Evolutionary conservation across 2,888 invertebrate species (phyloP).

Genomic region (Oscheius myriophilus): DNA sequence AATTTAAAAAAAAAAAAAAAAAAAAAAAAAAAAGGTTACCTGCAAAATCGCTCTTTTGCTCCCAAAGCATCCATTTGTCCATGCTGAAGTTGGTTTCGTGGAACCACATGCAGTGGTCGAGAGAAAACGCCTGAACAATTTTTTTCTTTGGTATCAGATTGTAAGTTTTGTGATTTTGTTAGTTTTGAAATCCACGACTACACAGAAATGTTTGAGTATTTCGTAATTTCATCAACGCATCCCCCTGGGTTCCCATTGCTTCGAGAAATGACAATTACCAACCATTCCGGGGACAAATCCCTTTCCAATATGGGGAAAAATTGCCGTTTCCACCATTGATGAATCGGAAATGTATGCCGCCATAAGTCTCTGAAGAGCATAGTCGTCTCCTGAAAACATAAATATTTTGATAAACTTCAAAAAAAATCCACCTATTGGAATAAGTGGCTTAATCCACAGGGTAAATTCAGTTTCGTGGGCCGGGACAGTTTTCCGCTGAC

Average conservation of each 20-base stretch:
- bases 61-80: conserved; percentile 72
- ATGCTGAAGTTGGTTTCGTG: conserved; percentile 69
- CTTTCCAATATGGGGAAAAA: conserved; percentile 59
- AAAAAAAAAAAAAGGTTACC: conserved; percentile 48
- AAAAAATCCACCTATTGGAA: conserved; percentile 12
- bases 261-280: background rate
- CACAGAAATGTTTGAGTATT: too few species aligned
- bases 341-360: conserved; percentile 71
- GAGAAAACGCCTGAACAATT: conserved; percentile 61
- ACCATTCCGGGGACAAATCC: conserved; percentile 42
- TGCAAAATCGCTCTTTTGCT: conserved; percentile 70
- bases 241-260: too few species aligned
- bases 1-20: background rate
- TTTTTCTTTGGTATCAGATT: too few species aligned
- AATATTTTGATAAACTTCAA: background rate
- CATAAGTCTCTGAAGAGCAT: conserved; percentile 70
- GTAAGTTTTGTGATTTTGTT: too few species aligned
- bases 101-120: conserved; percentile 73
- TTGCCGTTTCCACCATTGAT: conserved; percentile 67
- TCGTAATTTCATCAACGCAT: too few species aligned
- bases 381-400: conserved; percentile 59
- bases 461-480: conserved; percentile 26
- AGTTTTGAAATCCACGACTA: too few species aligned
- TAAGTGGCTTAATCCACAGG: conserved; percentile 35
- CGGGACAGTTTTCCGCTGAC: background rate